Evolutionary conservation across 2,113 vertebrate genomes (phyloP), one percentile per base, ranked within the genome.

Genomic region (Eudorcas thomsonii): DNA sequence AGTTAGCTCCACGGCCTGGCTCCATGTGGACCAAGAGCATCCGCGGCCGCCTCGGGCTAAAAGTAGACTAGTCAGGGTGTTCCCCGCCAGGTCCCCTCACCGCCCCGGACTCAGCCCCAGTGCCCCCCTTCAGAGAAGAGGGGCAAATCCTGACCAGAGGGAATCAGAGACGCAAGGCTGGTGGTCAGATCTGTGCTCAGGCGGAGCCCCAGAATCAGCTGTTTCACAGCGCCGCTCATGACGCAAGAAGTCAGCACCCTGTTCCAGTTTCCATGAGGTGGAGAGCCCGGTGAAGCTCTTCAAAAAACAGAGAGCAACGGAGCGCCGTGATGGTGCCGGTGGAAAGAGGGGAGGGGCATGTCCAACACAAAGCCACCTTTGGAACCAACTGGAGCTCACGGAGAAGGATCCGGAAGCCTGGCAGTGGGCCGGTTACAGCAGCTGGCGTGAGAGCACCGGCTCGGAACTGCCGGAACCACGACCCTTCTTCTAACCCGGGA

Each of bases 361-460:
- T 33, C n/a, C 15, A 54, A 85, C 62, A 33, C 3, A 33, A 54
- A 80, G 88, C 59, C n/a, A 60, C 39, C 30, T 50, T 74, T 33
- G 90, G 88, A 92, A 59, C 60, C 62, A 30, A 21, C 45, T 45
- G 89, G 78, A 30, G 28, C 82, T 83, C 19, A 2, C 0, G 25
- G 16, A 57, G 95, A 77, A 83, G 28, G 57, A 84, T 14, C 33
- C 0, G 0, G 92, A 88, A 59, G 67, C 78, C 67, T 3, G 3
- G 52, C 0, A 1, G 39, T 0, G 3, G 55, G 59, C 0, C 43
- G 1, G 0, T 60, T 16, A 1, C n/a, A 12, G 52, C n/a, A 2
- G 81, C 19, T 1, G 0, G 52, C 0, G 11, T 15, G 74, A 43
- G 62, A 23, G 13, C 0, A 4, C 39, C 3, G 13, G 19, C 16